Evolutionary conservation across 2,888 invertebrate genomes (phyloP).

Genomic region (Subacronicta megacephala): DNA sequence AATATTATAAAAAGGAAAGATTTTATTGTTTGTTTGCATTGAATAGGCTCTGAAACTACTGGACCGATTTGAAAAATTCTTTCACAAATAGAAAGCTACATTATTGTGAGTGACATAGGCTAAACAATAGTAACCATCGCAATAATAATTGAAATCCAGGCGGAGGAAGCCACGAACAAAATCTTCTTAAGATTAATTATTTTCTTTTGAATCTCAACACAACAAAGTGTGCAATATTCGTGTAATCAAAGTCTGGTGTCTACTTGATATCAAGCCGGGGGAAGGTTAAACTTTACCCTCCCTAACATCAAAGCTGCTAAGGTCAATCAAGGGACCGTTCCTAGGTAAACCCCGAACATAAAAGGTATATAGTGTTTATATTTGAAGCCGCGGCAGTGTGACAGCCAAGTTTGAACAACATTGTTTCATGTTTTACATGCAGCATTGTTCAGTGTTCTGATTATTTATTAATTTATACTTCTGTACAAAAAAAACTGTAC

Average conservation of each 20-base stretch:
- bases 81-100: no score
- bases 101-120: no score
- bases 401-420: slow-evolving; percentile 3
- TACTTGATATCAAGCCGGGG: slow-evolving; percentile 17
- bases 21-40: no score
- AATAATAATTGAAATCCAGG: no score
- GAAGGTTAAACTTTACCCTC: slow-evolving; percentile 25
- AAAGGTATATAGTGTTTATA: slow-evolving; percentile 16
- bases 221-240: slow-evolving; percentile 16
- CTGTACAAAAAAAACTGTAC: no score
- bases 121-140: no score
- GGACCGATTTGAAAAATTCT: no score
- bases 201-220: slow-evolving; percentile 5
- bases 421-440: no score
- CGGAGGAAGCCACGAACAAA: not conserved
- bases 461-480: no score
- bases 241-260: slow-evolving; percentile 11
- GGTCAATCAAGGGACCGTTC: slow-evolving; percentile 23
- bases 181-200: not conserved
- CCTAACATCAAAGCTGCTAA: slow-evolving; percentile 21
- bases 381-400: not conserved
- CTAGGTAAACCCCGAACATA: slow-evolving; percentile 7
- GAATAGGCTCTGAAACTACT: no score
- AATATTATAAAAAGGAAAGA: no score
- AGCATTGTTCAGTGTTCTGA: not conserved